A percentile compares a stretch with the other conserved stretches of the same genome.
These are phyloP conservation scores for Drosophila yooni DNA, from an alignment of 2,888 invertebrate genomes.

Conservation along the genomic window DNA sequence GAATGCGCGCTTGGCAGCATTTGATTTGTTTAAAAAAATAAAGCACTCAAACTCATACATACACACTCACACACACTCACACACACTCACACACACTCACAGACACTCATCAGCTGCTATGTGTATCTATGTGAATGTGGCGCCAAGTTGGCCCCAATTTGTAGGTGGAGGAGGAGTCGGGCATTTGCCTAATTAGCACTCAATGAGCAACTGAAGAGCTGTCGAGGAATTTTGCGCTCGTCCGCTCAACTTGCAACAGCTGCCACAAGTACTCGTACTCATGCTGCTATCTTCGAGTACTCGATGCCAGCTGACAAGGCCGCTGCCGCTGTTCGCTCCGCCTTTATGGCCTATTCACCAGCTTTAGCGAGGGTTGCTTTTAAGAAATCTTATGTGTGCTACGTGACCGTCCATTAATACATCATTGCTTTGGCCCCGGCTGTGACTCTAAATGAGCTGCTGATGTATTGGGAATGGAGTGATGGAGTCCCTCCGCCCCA, in stretches of 20 bases:
- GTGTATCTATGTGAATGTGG: constrained; percentile 58
- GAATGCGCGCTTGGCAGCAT: constrained; percentile 76
- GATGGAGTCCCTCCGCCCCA: constrained; percentile 26
- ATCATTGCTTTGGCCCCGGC: constrained; percentile 54
- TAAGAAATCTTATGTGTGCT: constrained; percentile 69
- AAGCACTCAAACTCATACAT: constrained; percentile 54
- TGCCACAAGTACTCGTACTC: constrained; percentile 38
- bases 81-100: constrained; percentile 13
- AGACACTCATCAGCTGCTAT: constrained; percentile 33
- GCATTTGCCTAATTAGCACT: constrained; percentile 80
- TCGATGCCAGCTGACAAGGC: constrained; percentile 56
- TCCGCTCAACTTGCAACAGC: constrained; percentile 49
- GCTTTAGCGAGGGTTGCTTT: constrained; percentile 70
- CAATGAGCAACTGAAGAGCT: constrained; percentile 67
- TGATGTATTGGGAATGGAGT: constrained; percentile 68
- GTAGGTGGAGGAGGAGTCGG: constrained; percentile 63
- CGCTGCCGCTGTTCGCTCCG: constrained; percentile 15
- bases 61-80: constrained; percentile 20
- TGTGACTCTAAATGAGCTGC: constrained; percentile 61
- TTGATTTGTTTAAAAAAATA: constrained; percentile 82
- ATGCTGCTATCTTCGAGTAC: constrained; percentile 33
- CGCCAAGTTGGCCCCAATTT: constrained; percentile 82
- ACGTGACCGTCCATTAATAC: constrained; percentile 77
- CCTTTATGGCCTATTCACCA: constrained; percentile 35
- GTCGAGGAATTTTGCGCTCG: constrained; percentile 37